Percentiles rank a stretch among this genome's conserved stretches.
These are phyloP conservation scores for Caenorhabditis drosophilae DNA, from an alignment of 2,888 invertebrate species.

Conservation along the genomic window DNA sequence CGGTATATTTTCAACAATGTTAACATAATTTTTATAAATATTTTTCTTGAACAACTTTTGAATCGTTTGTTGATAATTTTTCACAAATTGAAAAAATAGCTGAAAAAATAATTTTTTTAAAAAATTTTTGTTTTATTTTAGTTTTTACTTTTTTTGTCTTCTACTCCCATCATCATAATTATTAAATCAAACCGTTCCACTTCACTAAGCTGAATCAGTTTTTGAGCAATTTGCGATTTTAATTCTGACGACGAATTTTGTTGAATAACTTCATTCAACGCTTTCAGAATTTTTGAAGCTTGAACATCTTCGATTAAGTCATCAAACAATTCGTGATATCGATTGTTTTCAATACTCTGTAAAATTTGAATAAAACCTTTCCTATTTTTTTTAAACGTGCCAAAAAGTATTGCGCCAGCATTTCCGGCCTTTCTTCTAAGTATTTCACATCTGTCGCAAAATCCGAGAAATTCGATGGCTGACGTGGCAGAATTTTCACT, in stretches of 20 bases:
- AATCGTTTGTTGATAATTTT: constrained; percentile 4
- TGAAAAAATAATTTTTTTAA: not conserved
- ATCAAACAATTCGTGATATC: constrained; percentile 30
- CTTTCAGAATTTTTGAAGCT: constrained; percentile 17
- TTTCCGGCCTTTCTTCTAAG: constrained; percentile 3
- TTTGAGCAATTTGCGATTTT: constrained; percentile 8
- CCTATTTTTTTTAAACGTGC: constrained; percentile 2
- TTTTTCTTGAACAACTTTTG: not conserved
- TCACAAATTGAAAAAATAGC: constrained; percentile 8
- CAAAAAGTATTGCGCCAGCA: constrained; percentile 28
- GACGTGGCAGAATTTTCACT: constrained; percentile 15
- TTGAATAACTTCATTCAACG: constrained; percentile 13
- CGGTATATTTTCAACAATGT: too few species aligned
- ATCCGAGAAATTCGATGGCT: constrained; percentile 25
- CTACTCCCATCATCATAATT: constrained; percentile 26
- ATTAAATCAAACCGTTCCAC: constrained; percentile 45
- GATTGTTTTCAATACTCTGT: constrained; percentile 16
- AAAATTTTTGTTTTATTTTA: too few species aligned
- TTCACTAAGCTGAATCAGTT: constrained; percentile 19
- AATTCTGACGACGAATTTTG: not conserved
- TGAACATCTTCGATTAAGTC: constrained; percentile 33
- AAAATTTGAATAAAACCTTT: constrained; percentile 7
- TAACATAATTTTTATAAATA: constrained; percentile 5
- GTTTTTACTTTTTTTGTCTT: constrained; percentile 27
- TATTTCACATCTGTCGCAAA: constrained; percentile 12